Evolutionary conservation across 2,113 vertebrate species (phyloP), one percentile per base, ranked within the genome.

Genomic region (Pseudopodoces humilis): DNA sequence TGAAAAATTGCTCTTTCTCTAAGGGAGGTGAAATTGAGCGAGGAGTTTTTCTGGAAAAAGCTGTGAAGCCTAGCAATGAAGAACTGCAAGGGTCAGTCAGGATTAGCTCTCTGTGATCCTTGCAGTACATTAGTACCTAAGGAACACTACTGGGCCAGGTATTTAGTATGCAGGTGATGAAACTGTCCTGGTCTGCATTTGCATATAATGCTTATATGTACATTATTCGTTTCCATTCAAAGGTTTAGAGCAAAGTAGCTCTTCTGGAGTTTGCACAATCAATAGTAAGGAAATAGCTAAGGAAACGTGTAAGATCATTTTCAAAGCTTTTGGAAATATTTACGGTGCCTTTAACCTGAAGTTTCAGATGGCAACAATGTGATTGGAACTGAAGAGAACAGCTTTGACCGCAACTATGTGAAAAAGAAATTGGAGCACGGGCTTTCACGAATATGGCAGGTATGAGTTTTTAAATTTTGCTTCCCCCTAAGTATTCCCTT

Each of bases 391-490:
- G 99, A 99, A 78, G 99, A 99, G 95, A 96, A 97, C 37, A 98
- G 96, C 78, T 99, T 99, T 96, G 99, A 99, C 96, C 99, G 98
- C 86, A 99, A 98, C 94, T 99, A 99, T 15, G 98, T 99, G n/a
- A 99, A 99, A 97, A 99, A 99, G 98, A 99, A 99, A 87, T 96
- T 99, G 80, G 99, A 99, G 87, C 99, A 99, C 4, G 99, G 99
- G 47, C 98, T 99, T 78, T 98, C 99, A 9, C 97, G 99, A 62
- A 99, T 99, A 97, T 99, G 99, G 99, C 99, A 99, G 99, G 99
- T 99, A 89, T 75, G 97, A 15, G 80, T 83, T 94, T 39, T 37
- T 55, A 8, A 8, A 21, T n/a, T 24, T 74, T 78, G 21, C n/a
- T 30, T 6, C 11, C 4, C 5, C 6, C 4, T 44, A 60, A 72